Evolutionary conservation across 2,797 vertebrate species (phyloP).

Genomic region (Synanceia verrucosa): DNA sequence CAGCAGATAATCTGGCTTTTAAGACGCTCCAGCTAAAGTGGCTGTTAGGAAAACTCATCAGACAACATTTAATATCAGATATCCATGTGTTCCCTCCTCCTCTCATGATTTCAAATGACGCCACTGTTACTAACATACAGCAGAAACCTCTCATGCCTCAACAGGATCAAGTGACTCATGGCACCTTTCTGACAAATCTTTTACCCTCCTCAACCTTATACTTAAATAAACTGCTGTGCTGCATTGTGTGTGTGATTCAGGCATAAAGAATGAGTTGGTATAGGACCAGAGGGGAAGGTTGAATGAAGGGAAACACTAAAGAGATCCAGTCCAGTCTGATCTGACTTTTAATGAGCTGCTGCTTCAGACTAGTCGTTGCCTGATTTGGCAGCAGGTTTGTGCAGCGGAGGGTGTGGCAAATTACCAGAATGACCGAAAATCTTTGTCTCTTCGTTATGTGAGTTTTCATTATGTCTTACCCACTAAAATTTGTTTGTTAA

Average conservation of each 20-base stretch:
- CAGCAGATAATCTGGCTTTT: background rate
- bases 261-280: background rate
- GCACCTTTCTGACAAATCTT: conserved; percentile 45
- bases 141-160: conserved; percentile 52
- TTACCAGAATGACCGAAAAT: background rate
- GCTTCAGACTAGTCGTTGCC: background rate
- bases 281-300: background rate
- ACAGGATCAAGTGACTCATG: conserved; percentile 75
- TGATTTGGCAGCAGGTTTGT: conserved; percentile 1
- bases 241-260: background rate
- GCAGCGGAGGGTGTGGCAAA: background rate
- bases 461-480: conserved; percentile 4
- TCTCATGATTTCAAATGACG: conserved; percentile 34
- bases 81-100: background rate
- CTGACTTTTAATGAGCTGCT: background rate
- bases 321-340: background rate
- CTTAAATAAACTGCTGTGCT: background rate
- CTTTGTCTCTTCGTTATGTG: background rate
- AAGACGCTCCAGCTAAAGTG: background rate
- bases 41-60: background rate
- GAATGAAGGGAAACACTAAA: too few relatives aligned
- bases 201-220: background rate
- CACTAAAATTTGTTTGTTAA: background rate
- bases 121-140: conserved; percentile 7
- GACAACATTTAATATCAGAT: background rate